These are phyloP conservation scores for Napeogenes inachia DNA, from an alignment of 2,888 invertebrate species.

Conservation along the genomic window DNA sequence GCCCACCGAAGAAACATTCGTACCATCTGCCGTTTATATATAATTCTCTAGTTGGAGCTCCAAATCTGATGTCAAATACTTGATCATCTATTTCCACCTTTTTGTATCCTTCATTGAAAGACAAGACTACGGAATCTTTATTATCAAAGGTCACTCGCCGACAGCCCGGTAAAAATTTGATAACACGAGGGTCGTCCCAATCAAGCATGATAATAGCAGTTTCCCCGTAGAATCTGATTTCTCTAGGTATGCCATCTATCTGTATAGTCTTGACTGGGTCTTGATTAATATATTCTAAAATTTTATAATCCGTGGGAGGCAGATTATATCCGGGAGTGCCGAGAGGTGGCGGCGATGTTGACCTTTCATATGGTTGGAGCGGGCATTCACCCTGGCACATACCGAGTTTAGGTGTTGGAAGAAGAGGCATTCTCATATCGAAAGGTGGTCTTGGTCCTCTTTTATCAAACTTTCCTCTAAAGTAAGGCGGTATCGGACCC, in stretches of 20 bases:
- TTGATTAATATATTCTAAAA: slow-evolving; percentile 67
- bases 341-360: slow-evolving; percentile 54
- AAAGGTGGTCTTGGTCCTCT: slow-evolving; percentile 49
- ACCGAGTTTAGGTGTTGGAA: slow-evolving; percentile 60
- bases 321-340: slow-evolving; percentile 58
- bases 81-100: slow-evolving; percentile 85
- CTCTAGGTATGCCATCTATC: slow-evolving; percentile 88
- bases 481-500: slow-evolving; percentile 52
- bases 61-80: slow-evolving; percentile 88
- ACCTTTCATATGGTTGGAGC: slow-evolving; percentile 54
- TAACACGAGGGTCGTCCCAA: slow-evolving; percentile 90
- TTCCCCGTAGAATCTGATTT: slow-evolving; percentile 91
- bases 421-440: slow-evolving; percentile 46
- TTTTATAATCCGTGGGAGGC: slow-evolving; percentile 58
- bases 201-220: slow-evolving; percentile 90
- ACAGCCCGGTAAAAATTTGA: slow-evolving; percentile 89
- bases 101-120: slow-evolving; percentile 83
- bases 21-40: slow-evolving; percentile 93
- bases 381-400: slow-evolving; percentile 61
- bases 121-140: slow-evolving; percentile 80
- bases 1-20: slow-evolving; percentile 95
- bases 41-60: slow-evolving; percentile 94
- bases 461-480: slow-evolving; percentile 57
- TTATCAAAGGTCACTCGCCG: slow-evolving; percentile 86
- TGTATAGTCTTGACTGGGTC: slow-evolving; percentile 88